Evolutionary conservation across 2,113 vertebrate species (phyloP).

Genomic region (Mesitornis unicolor): DNA sequence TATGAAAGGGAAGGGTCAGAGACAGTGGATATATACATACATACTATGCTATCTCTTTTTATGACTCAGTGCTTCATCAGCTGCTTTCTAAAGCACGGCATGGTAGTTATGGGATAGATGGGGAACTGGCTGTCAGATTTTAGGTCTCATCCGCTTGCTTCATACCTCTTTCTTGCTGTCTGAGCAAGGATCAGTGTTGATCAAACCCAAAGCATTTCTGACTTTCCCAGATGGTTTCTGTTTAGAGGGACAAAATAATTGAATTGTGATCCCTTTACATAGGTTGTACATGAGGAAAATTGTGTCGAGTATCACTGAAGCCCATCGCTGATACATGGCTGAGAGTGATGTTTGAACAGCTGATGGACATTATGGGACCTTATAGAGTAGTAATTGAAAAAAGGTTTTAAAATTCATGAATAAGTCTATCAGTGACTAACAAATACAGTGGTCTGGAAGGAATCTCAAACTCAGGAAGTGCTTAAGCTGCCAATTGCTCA

Average conservation of each 20-base stretch:
- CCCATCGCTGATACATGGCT: neutral
- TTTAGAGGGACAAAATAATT: neutral
- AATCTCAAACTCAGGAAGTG: neutral
- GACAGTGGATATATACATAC: neutral
- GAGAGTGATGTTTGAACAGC: neutral
- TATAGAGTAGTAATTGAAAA: neutral
- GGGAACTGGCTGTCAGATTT: neutral
- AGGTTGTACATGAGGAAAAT: neutral
- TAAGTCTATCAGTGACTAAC: neutral
- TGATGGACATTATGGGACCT: neutral
- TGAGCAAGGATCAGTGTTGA: neutral
- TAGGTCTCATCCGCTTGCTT: neutral
- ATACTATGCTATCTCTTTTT: neutral
- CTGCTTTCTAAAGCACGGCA: neutral
- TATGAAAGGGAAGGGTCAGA: neutral
- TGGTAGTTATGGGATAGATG: neutral
- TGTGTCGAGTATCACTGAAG: neutral
- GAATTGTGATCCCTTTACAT: neutral
- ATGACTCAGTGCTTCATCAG: neutral
- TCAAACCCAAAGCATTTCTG: neutral
- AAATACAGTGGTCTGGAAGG: slow-evolving; percentile 3
- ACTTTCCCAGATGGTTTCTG: neutral
- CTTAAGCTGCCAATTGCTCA: neutral
- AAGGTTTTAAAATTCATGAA: neutral
- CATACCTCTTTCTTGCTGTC: neutral